phyloP scores from a whole-genome alignment of 2,113 vertebrate species.

The Gymnobelideus leadbeateri region DNA sequence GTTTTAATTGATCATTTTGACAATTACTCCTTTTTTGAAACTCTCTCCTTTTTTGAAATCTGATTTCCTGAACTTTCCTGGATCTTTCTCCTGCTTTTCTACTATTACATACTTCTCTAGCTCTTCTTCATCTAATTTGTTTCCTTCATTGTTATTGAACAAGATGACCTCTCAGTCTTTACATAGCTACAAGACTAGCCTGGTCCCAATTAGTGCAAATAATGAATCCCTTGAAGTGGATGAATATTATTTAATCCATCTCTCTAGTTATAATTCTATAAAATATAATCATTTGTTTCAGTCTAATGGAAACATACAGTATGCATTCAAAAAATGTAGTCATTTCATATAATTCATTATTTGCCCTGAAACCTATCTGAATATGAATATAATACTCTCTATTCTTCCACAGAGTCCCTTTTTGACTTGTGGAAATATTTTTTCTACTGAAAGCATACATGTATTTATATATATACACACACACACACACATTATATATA shows the following conservation, averaged over 20 bases:
- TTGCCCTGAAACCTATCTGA: neutral
- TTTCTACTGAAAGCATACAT: no score
- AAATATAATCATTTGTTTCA: neutral
- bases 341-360: neutral
- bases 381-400: neutral
- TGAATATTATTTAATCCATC: neutral
- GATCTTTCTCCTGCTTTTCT: neutral
- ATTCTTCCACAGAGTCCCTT: neutral
- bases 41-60: neutral
- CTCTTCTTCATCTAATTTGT: neutral
- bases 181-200: neutral
- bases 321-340: neutral
- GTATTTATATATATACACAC: no score
- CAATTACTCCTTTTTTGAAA: neutral
- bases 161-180: neutral
- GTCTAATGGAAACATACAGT: neutral
- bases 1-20: neutral
- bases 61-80: neutral
- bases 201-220: neutral
- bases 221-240: neutral
- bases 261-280: neutral
- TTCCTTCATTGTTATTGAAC: neutral
- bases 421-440: no score
- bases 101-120: neutral
- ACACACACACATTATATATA: no score